phyloP scores from a whole-genome alignment of 2,113 vertebrate species.

The Halichoeres trimaculatus region DNA sequence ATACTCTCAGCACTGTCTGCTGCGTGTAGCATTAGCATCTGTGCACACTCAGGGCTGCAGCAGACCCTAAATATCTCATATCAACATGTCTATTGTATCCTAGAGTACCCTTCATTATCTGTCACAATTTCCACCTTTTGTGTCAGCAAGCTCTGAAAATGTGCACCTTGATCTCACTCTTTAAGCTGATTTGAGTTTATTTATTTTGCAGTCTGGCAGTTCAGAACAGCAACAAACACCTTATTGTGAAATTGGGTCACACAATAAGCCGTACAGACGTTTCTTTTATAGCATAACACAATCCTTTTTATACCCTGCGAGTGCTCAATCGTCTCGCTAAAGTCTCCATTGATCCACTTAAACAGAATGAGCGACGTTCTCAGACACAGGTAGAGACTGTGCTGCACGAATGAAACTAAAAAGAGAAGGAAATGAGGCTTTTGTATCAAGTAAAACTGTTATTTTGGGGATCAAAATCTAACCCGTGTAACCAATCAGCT shows the following conservation, averaged over 20 bases:
- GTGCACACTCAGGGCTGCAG: too few relatives aligned
- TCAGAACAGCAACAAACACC: neutral
- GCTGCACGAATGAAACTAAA: slow-evolving; percentile 10
- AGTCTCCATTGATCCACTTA: slow-evolving; percentile 18
- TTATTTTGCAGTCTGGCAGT: neutral
- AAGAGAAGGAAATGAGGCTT: neutral
- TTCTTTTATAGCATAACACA: neutral
- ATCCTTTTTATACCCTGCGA: neutral
- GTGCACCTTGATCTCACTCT: neutral
- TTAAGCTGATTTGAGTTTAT: neutral
- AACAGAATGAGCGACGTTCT: slow-evolving; percentile 12
- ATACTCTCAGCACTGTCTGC: neutral
- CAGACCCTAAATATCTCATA: neutral
- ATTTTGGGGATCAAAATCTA: neutral
- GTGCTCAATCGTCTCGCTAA: slow-evolving; percentile 8
- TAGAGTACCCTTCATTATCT: neutral
- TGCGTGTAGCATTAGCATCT: neutral
- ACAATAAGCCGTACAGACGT: neutral
- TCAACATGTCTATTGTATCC: too few relatives aligned
- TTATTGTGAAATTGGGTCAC: neutral
- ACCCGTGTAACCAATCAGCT: neutral
- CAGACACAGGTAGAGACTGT: neutral
- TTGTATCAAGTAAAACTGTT: neutral
- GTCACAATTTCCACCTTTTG: neutral
- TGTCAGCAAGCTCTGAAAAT: neutral